phyloP scores from a whole-genome alignment of 2,888 invertebrate species.

The Seira sanloemensis region DNA sequence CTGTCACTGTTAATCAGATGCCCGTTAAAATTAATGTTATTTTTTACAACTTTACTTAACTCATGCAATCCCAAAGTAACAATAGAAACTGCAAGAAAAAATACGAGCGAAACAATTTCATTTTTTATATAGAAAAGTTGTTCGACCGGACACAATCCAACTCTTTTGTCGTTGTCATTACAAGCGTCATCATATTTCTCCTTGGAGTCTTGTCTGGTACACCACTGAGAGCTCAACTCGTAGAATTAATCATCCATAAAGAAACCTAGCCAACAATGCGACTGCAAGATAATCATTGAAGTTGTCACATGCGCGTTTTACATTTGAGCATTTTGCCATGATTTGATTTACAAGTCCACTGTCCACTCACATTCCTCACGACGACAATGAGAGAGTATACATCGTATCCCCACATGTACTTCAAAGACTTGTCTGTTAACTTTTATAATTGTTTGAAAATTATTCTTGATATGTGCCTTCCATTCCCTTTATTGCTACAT shows the following conservation, averaged over 20 bases:
- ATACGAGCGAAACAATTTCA: constrained; percentile 1
- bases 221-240: not conserved
- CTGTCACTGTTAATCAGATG: constrained; percentile 15
- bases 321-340: not conserved
- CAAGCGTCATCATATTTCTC: not conserved
- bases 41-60: not conserved
- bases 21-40: constrained; percentile 19
- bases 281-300: constrained; percentile 10
- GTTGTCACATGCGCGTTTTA: constrained; percentile 1
- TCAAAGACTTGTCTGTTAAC: constrained; percentile 4
- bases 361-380: constrained; percentile 5
- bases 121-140: not conserved
- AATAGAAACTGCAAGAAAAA: not conserved
- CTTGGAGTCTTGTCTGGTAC: not conserved
- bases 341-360: not conserved
- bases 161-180: constrained; percentile 10
- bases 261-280: not conserved
- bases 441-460: constrained; percentile 9
- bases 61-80: not conserved
- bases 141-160: not conserved
- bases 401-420: not conserved
- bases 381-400: not conserved
- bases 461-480: constrained; percentile 12
- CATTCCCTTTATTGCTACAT: not conserved
- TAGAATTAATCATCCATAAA: constrained; percentile 19